Evolutionary conservation across 2,888 invertebrate species (phyloP), one percentile per base, ranked within the genome.

Genomic region (Drosophila limbata): DNA sequence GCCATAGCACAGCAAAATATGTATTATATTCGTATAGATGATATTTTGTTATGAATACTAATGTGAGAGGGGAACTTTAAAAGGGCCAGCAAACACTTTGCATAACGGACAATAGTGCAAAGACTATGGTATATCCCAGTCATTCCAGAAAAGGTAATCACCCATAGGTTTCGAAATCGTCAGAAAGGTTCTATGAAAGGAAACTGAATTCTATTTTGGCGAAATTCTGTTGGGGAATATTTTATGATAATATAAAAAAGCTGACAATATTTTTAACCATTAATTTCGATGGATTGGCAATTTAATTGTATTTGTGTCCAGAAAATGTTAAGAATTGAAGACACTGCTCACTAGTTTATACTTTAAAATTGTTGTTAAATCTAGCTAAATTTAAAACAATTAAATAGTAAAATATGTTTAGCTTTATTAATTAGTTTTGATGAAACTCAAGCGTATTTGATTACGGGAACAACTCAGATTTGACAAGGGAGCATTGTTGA

Each of bases 41-140:
- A 78, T 79, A 88, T 88, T 81, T 85, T 77, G 90, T 79, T 90
- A 87, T 90, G 90, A 90, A 90, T 90, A 90, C 90, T 87, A 90
- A 90, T 89, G 80, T 39, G 13, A 33, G 42, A 47, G 13, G 25
- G 17, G 44, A 39, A 59, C 35, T 57, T 64, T 47, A 66, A 63
- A 61, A 44, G 25, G 57, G 9, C 48, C 45, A 28, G n/a, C 31
- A 21, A 60, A 47, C 50, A 61, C 63, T 77, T 74, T 77, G 67
- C 79, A 77, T 77, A 77, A 61, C 21, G 39, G 28, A 53, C 59
- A 69, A 55, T 44, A 42, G 56, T 69, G 62, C 44, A 68, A 68
- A 66, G 28, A 57, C 11, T 35, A 21, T 19, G 37, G 15, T 50
- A 48, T 17, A 19, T 56, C 1, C 9, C 37, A n/a, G n/a, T 10